These are phyloP conservation scores for Dipus sagitta DNA, from an alignment of 2,797 vertebrate species.

Conservation along the genomic window DNA sequence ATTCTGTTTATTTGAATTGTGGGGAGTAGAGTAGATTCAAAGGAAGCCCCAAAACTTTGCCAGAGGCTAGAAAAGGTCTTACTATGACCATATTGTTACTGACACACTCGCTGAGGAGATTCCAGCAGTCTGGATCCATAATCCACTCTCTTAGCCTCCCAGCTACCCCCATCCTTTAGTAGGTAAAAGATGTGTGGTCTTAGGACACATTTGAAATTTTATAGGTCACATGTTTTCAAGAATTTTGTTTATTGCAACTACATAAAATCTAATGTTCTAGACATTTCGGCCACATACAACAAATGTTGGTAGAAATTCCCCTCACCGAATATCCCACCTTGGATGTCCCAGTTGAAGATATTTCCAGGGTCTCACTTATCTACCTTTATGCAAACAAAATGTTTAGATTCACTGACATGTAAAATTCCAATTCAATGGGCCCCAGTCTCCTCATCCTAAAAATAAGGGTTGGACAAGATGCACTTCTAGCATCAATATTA, in stretches of 20 bases:
- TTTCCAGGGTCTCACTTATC: background rate
- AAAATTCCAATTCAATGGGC: background rate
- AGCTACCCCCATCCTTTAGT: background rate
- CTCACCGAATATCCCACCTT: slow-evolving; percentile 3
- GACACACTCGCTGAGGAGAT: background rate
- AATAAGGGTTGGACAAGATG: background rate
- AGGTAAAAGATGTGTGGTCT: background rate
- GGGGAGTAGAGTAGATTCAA: background rate
- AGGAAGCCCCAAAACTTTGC: background rate
- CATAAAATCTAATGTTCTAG: background rate
- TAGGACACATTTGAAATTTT: background rate
- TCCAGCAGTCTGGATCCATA: background rate
- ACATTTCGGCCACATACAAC: background rate
- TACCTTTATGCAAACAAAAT: background rate
- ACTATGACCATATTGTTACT: background rate
- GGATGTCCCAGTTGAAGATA: background rate
- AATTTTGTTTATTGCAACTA: background rate
- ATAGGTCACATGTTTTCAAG: background rate
- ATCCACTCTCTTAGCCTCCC: background rate
- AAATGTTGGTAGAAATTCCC: background rate
- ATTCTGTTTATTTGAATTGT: background rate
- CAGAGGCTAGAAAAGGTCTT: background rate
- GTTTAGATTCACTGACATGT: background rate
- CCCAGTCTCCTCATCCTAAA: slow-evolving; percentile 27
- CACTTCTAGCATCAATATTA: background rate